phyloP scores from a whole-genome alignment of 2,113 vertebrate genomes.

The Eptatretus burgeri region DNA sequence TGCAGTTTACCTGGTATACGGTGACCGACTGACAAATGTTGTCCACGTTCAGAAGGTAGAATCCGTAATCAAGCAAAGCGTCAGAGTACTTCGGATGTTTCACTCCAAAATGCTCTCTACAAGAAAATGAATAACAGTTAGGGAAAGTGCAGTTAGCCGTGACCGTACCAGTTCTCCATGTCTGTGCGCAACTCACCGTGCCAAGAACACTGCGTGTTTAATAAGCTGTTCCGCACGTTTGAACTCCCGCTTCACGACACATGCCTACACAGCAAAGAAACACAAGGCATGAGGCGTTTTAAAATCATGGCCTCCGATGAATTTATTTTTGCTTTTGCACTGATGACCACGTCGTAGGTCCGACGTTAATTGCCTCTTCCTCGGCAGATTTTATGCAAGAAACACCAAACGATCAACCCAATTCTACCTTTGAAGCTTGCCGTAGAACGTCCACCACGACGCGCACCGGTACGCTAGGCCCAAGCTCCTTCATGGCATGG shows the following conservation, averaged over 20 bases:
- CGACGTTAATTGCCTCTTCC: too few species aligned
- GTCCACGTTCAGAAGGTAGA: conserved; percentile 95
- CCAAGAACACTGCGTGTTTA: conserved; percentile 84
- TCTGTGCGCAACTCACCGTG: conserved; percentile 27
- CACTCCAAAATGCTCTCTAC: conserved; percentile 84
- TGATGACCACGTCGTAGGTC: too few species aligned
- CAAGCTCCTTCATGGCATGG: conserved; percentile 94
- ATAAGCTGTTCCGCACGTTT: conserved; percentile 95
- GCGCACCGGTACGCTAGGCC: conserved; percentile 59
- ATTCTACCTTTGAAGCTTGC: conserved; percentile 69
- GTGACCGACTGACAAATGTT: conserved; percentile 96
- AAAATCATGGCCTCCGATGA: too few species aligned
- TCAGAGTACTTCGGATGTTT: conserved; percentile 97
- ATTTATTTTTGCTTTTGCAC: too few species aligned
- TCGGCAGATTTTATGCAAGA: too few species aligned
- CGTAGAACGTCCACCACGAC: conserved; percentile 87
- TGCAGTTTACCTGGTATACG: conserved; percentile 55
- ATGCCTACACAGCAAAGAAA: conserved; percentile 30
- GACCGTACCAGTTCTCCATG: neutral
- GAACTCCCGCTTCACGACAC: conserved; percentile 90
- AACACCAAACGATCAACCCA: too few species aligned
- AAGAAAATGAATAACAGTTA: conserved; percentile 11
- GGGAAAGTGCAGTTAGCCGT: neutral
- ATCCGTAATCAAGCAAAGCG: conserved; percentile 84
- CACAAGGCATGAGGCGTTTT: conserved; percentile 7